Evolutionary conservation across 37 sponge, comb jelly and placozoan species (phyloP).

Genomic region (Axinella damicornis): DNA sequence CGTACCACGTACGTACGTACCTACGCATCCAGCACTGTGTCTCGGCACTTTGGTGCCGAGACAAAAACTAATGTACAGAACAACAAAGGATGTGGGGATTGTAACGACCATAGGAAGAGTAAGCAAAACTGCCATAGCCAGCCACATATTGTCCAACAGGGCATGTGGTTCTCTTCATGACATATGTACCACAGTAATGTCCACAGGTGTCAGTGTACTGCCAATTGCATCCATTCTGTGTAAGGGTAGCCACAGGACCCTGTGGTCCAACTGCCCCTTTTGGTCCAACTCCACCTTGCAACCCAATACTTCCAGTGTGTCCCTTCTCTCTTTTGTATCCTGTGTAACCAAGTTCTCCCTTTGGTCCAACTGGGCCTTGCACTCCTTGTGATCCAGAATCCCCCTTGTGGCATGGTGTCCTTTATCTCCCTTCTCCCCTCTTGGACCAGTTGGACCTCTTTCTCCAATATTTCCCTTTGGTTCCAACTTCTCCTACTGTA

Average conservation of each 20-base stretch:
- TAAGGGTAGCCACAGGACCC: background rate
- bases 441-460: no score
- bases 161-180: background rate
- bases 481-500: no score
- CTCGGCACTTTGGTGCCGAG: no score
- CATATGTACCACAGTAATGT: conserved; percentile 14
- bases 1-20: no score
- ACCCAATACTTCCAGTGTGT: background rate
- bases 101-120: no score
- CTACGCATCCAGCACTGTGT: no score
- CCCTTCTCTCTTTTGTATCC: conserved; percentile 32
- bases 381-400: background rate
- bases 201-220: conserved; percentile 23
- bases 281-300: background rate
- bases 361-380: background rate
- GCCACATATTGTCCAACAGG: no score
- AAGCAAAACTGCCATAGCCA: no score
- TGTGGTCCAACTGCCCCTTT: background rate
- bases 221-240: conserved; percentile 12
- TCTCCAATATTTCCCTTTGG: no score
- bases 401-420: conserved; percentile 1
- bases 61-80: no score
- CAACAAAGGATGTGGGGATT: no score
- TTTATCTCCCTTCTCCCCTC: conserved; percentile 9
- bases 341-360: background rate